A percentile compares a stretch with the other conserved stretches of the same genome.
phyloP scores from a whole-genome alignment of 2,888 invertebrate species.

The Drosophila kanekoi region DNA sequence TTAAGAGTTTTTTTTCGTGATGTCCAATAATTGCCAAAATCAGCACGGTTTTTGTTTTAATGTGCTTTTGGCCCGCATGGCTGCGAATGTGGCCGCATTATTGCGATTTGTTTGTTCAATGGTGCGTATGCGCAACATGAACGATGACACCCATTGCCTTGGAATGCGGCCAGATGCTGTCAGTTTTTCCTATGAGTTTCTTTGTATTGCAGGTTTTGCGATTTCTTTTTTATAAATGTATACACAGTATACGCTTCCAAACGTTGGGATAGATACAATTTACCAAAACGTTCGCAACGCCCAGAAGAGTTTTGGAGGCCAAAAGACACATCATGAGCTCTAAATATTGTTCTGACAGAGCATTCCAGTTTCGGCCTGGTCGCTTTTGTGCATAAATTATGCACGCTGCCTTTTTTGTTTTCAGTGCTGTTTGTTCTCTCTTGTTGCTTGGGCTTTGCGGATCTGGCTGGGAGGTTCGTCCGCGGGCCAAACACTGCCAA shows the following conservation, averaged over 20 bases:
- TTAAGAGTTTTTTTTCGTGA: constrained; percentile 49
- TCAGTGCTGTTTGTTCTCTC: constrained; percentile 29
- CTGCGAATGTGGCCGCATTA: constrained; percentile 17
- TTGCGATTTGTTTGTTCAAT: constrained; percentile 55
- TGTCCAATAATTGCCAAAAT: constrained; percentile 45
- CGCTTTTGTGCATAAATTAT: constrained; percentile 10
- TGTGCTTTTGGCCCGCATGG: not conserved
- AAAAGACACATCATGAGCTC: not conserved
- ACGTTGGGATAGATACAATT: not conserved
- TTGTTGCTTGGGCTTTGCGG: constrained; percentile 45
- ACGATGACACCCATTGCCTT: constrained; percentile 7
- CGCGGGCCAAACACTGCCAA: constrained; percentile 68
- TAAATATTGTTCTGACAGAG: constrained; percentile 4
- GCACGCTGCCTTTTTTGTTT: constrained; percentile 22
- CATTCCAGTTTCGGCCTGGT: constrained; percentile 17
- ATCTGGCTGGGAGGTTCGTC: constrained; percentile 57
- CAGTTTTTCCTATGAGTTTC: constrained; percentile 16
- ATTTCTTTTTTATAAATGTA: constrained; percentile 26
- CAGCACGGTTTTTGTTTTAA: not conserved
- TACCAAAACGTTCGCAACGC: not conserved
- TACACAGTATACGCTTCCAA: not conserved
- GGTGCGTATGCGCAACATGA: constrained; percentile 60
- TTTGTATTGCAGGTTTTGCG: constrained; percentile 2
- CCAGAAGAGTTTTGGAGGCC: not conserved
- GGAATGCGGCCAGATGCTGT: constrained; percentile 29